Conservation (phyloP, 2,888 invertebrate genomes). For the Temnothorax rugatulus region DNA sequence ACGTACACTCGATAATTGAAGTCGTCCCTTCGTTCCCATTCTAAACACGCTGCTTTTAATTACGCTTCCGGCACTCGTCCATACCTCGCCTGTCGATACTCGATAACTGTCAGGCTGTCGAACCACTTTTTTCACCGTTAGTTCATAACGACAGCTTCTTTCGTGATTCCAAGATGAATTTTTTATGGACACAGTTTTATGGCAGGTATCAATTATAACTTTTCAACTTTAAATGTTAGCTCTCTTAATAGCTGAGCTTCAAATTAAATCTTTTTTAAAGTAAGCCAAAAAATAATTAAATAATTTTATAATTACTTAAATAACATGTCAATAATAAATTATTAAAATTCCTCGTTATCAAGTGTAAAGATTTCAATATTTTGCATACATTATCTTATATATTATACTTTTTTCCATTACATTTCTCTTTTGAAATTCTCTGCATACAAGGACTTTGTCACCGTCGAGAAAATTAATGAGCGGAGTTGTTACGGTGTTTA, state of each 20-base stretch:
- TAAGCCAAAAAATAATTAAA: neutral
- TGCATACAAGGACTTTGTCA: neutral
- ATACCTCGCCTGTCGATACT: conserved; percentile 29
- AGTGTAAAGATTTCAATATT: neutral
- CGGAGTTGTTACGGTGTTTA: neutral
- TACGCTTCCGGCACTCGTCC: conserved; percentile 45
- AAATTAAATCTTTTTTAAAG: neutral
- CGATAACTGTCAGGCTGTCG: neutral
- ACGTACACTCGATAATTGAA: conserved; percentile 49
- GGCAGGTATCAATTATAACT: neutral
- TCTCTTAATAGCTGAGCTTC: neutral
- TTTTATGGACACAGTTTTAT: neutral
- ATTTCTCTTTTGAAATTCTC: neutral
- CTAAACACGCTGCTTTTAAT: conserved; percentile 50
- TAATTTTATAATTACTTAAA: neutral
- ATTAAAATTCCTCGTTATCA: neutral
- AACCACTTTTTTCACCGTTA: conserved; percentile 42
- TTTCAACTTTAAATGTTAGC: neutral
- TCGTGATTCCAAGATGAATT: conserved; percentile 1
- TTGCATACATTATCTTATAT: neutral
- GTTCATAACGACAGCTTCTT: conserved; percentile 12
- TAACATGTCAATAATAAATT: neutral
- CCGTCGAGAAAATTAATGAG: neutral
- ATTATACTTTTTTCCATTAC: neutral
- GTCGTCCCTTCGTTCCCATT: conserved; percentile 44